Evolutionary conservation across 2,888 invertebrate genomes (phyloP), one percentile per base, ranked within the genome.

Genomic region (Dasypolia templi): DNA sequence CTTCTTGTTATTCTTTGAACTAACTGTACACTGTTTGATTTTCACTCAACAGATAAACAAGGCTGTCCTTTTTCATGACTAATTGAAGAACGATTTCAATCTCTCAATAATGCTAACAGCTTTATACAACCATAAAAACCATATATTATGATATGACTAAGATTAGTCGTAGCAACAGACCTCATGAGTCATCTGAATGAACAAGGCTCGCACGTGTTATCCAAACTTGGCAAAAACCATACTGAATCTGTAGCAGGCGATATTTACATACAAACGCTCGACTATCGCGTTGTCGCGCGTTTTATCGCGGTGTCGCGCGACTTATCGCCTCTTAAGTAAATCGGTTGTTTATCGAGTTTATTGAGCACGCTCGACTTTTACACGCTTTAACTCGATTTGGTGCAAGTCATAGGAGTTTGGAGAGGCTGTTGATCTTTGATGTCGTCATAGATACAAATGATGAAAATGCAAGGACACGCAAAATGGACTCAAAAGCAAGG

Each of bases 251-350:
- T 86, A 72, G 56, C 82, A 77, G 51, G 56, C 82, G 66, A 77
- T 82, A 82, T 87, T 88, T 86, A 85, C 88, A 87, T 87, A 90
- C 88, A 89, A 90, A 87, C 77, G 74, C 71, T 62, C 56, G 82
- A 69, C 49, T 74, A 79, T 77, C 49, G 77, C 72, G 75, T 44
- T 78, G 80, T 88, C 81, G 71, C 81, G 64, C 83, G 76, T 81
- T 64, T 75, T 83, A 75, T 83, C 80, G 71, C 80, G 63, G 66
- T 86, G 75, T 77, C 81, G 81, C 77, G 77, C 86, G 84, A 77
- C 65, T 82, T 83, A 84, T 84, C 81, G 75, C 61, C 65, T 75
- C 77, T n/a, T 72, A 65, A 79, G 79, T 72, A 76, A 83, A 83
- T 83, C 72, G 75, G 51, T 67, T 85, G 86, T 85, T 86, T 83